A percentile compares a stretch with the other conserved stretches of the same genome.
Evolutionary conservation across 2,797 vertebrate species (phyloP).

Genomic region (Mormyrus hasselquistii): DNA sequence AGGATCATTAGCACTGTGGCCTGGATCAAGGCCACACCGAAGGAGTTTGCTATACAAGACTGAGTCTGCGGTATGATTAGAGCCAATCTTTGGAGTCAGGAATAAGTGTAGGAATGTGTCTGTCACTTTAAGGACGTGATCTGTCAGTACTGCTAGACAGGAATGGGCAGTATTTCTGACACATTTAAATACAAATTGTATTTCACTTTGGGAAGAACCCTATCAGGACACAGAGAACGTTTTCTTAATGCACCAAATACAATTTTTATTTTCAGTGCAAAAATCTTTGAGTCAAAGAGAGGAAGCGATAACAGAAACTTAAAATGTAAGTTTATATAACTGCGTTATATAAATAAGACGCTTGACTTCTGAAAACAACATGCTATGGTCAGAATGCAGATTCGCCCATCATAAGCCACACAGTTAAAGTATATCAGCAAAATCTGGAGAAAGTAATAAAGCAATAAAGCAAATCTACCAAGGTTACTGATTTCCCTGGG

Average conservation of each 20-base stretch:
- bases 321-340: background rate
- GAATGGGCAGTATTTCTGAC: background rate
- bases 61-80: background rate
- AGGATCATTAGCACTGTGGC: background rate
- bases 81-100: background rate
- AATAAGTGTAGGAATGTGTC: background rate
- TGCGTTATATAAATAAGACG: background rate
- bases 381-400: background rate
- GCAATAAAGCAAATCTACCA: background rate
- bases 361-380: background rate
- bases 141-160: background rate
- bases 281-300: background rate
- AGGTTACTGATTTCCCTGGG: background rate
- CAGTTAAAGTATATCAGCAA: background rate
- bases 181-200: background rate
- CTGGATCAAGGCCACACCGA: background rate
- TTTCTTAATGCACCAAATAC: background rate
- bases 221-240: background rate
- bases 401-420: background rate
- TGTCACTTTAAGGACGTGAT: background rate
- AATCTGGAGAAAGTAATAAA: background rate
- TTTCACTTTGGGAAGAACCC: background rate
- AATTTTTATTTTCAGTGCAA: background rate
- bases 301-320: background rate
- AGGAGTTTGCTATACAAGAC: background rate